Conservation (phyloP, 2,888 invertebrate genomes). For the Alviniconcha strummeri region DNA sequence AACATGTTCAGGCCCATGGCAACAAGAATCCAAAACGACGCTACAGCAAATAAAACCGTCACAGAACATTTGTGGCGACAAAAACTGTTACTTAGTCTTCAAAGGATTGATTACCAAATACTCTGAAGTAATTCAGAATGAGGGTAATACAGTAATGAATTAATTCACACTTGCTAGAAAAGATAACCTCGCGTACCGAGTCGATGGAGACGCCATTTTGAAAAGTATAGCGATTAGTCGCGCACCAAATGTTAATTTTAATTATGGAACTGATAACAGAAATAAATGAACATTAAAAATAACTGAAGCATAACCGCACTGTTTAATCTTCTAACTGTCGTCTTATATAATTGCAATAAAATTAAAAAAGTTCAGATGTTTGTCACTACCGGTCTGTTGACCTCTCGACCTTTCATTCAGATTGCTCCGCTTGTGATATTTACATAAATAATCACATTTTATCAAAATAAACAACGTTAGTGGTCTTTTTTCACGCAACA, state of each 20-base stretch:
- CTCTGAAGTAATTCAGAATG: too few species aligned
- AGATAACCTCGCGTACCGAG: conserved; percentile 26
- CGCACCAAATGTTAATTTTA: conserved; percentile 13
- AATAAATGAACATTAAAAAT: too few species aligned
- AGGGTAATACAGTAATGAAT: too few species aligned
- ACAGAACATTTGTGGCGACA: not conserved
- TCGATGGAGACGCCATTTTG: conserved; percentile 60
- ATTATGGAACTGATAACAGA: not conserved
- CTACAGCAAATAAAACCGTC: not conserved
- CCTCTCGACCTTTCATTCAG: conserved; percentile 14
- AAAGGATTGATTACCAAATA: too few species aligned
- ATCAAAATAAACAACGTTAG: not conserved
- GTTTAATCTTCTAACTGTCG: too few species aligned
- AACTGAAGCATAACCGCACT: too few species aligned
- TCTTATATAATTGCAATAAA: too few species aligned
- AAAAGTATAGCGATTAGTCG: conserved; percentile 45
- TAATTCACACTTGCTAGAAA: not conserved
- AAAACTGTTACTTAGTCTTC: too few species aligned
- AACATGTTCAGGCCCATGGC: conserved; percentile 35
- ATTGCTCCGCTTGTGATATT: conserved; percentile 32
- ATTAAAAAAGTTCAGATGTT: too few species aligned
- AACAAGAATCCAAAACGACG: not conserved
- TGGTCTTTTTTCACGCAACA: too few species aligned
- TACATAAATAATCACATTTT: conserved; percentile 23
- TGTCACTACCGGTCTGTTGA: not conserved